A percentile compares a stretch with the other conserved stretches of the same genome.
Conservation (phyloP, 1,140 invertebrate genomes). For the Lucilia cuprina region DNA sequence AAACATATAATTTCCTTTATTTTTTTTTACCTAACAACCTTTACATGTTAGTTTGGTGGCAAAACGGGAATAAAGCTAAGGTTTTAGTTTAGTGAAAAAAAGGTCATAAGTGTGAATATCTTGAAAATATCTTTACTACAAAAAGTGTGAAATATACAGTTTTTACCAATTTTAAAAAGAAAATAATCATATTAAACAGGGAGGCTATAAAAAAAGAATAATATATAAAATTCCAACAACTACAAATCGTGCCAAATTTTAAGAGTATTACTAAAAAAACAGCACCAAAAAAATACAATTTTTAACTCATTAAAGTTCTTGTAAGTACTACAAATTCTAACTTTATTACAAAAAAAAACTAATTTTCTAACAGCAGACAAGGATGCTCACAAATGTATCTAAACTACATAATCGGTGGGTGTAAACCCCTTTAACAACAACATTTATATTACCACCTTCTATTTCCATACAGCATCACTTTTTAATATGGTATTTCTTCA, state of each 20-base stretch:
- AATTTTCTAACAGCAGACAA: neutral
- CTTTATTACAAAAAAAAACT: neutral
- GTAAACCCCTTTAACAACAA: conserved; percentile 31
- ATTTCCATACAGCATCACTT: neutral
- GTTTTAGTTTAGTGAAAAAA: neutral
- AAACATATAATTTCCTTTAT: neutral
- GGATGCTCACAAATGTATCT: neutral
- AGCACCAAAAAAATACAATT: neutral
- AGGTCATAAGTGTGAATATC: conserved; percentile 14
- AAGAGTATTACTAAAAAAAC: neutral
- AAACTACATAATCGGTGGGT: conserved; percentile 35
- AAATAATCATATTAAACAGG: neutral
- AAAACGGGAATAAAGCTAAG: neutral
- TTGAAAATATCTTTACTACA: neutral
- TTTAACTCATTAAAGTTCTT: neutral
- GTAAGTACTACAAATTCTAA: neutral
- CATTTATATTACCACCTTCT: conserved; percentile 33
- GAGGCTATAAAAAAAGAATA: neutral
- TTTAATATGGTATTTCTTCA: neutral
- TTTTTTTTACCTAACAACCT: neutral
- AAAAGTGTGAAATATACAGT: neutral
- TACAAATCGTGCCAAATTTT: neutral
- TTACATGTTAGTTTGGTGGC: neutral
- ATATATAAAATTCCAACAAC: neutral
- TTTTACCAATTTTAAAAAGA: neutral